Conservation (phyloP, 2,797 vertebrate genomes). For the Xerus rutilus region DNA sequence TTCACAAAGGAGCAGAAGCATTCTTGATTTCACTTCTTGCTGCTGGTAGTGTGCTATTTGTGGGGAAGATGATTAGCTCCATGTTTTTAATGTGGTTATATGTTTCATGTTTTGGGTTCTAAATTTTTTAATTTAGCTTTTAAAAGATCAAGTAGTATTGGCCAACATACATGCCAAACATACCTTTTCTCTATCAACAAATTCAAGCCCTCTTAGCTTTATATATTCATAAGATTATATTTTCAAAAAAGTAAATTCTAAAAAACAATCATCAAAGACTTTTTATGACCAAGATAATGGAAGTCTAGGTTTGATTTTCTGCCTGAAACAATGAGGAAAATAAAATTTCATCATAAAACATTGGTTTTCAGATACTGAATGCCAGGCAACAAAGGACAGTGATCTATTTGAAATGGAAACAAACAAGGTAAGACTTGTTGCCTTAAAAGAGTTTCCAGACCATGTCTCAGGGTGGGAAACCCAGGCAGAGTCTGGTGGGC, state of each 20-base stretch:
- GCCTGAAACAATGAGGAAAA: not conserved
- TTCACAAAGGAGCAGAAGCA: conserved; percentile 24
- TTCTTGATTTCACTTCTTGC: conserved; percentile 52
- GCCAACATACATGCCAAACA: not conserved
- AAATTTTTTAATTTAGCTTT: conserved; percentile 18
- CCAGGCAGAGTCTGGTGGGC: not conserved
- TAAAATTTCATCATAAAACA: not conserved
- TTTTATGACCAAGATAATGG: conserved; percentile 1
- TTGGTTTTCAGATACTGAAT: conserved; percentile 20
- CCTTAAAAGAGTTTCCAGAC: not conserved
- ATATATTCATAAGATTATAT: not conserved
- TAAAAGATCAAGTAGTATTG: not conserved
- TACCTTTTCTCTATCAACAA: not conserved
- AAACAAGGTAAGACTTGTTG: not conserved
- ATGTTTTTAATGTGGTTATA: not conserved
- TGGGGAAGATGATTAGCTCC: conserved; percentile 2
- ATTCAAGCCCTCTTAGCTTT: not conserved
- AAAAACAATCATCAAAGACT: not conserved
- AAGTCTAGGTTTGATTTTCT: not conserved
- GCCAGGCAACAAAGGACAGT: not conserved
- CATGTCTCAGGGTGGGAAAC: not conserved
- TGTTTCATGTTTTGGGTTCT: not conserved
- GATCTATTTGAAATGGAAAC: not conserved
- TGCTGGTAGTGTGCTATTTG: not conserved
- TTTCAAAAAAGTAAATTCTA: not conserved